phyloP scores from a whole-genome alignment of 2,797 vertebrate species.

The Florisuga fusca region DNA sequence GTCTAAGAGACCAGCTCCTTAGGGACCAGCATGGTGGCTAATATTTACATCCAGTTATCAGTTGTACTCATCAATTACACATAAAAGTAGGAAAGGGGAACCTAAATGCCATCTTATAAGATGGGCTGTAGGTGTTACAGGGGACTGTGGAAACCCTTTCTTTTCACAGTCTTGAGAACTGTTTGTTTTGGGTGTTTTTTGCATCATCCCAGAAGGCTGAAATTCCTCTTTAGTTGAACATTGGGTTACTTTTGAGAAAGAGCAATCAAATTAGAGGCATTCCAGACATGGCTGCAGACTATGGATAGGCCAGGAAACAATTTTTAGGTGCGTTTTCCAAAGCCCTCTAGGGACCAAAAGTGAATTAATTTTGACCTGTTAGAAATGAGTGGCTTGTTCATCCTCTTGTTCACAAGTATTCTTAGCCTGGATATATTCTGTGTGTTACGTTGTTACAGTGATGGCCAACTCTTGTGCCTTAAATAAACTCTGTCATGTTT shows the following conservation, averaged over 20 bases:
- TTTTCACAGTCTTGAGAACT: not conserved
- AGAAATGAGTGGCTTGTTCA: not conserved
- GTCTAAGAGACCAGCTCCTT: not conserved
- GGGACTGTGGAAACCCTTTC: not conserved
- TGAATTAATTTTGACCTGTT: not conserved
- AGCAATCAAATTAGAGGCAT: not conserved
- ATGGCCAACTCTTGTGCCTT: fast-evolving
- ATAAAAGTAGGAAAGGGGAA: not conserved
- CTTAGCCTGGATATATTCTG: not conserved
- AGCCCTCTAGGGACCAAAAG: not conserved
- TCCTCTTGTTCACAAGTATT: not conserved
- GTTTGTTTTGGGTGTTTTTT: not conserved
- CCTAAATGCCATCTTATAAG: not conserved
- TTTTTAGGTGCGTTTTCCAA: not conserved
- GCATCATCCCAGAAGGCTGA: fast-evolving
- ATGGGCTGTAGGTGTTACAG: not conserved
- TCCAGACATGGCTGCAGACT: not conserved
- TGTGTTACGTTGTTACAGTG: fast-evolving
- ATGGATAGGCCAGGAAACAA: not conserved
- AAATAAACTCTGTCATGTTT: not conserved
- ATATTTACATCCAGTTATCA: not conserved
- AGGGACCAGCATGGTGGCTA: not conserved
- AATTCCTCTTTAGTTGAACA: not conserved
- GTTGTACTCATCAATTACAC: not conserved
- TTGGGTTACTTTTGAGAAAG: not conserved